Base-by-base conservation (phyloP, 1,140 invertebrate species). In the Sycophila sp. region DNA sequence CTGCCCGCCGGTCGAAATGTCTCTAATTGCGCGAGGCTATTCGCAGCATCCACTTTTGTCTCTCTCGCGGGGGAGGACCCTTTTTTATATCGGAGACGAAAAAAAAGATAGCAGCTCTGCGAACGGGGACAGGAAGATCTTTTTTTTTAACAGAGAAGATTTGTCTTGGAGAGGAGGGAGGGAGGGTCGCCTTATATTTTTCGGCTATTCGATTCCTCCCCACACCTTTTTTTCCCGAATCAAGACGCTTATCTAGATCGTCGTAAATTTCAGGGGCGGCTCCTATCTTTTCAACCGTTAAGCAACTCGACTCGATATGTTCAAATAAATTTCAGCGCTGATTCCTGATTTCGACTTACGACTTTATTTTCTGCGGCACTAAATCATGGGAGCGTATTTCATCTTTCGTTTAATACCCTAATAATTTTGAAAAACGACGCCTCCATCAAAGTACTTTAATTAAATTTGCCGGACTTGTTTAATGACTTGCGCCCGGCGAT, bases 251-350 rank as follows among this genome's bases (percentile, higher is more conserved):
- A 68, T 68, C 65, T 36, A 42, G 65, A 68, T 68, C 40, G 19
- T 42, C 65, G 55, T 68, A 68, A 68, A 68, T 68, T 66, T 56
- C 22, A 17, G 51, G n/a, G n/a, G 17, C 28, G 45, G 53, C n/a
- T 40, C 65, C 59, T 68, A 68, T 68, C 65, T 68, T 36, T 24
- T 36, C 26, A 36, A 24, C 19, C 65, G 55, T 68, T 68, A 59
- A 68, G 65, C 59, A 49, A 68, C 55, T 59, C 13, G 19, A 59
- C 36, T 59, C 65, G 65, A 68, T 68, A 59, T 59, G 65, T 55
- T 59, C 53, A 17, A 59, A 68, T 59, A 59, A 67, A 67, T 67
- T 67, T 58, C 38, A 30, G 26, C 28, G 32, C 28, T 32, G 64
- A 51, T 64, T 53, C 22, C 32, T 53, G 60, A 64, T 53, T 64